Evolutionary conservation across 2,797 vertebrate species (phyloP), one percentile per base, ranked within the genome.

Genomic region (Neosalanx taihuensis): DNA sequence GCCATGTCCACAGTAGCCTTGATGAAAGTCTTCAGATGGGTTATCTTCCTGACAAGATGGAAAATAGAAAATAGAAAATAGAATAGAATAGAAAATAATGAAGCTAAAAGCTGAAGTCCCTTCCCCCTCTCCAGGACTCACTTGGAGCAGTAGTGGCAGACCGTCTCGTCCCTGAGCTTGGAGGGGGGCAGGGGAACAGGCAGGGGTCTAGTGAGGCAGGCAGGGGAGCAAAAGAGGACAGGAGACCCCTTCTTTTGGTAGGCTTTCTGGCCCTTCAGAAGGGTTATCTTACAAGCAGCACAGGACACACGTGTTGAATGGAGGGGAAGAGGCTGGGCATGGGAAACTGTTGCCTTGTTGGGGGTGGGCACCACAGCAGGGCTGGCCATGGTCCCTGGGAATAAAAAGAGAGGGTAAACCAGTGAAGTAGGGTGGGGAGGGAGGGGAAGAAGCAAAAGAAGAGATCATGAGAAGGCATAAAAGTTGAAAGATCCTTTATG

Each of bases 191-290:
- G 1, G 79, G 76, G 0, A 85, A 72, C 0, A 75, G 82, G 0
- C 76, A 53, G 15, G 53, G 57, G 31, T 20, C 53, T 17, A 3
- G 87, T 95, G 90, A 99, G 97, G 92, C 98, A 99, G 90, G 88
- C 63, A 65, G 97, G 96, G 80, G 97, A 98, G 90, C 98, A 99
- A 94, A 95, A 99, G 67, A 99, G 96, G 51, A 95, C 94, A 2
- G 95, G 88, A 6, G 93, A 97, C 74, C 98, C 97, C 88, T 97
- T 99, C 84, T 95, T 95, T 91, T 99, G 97, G 89, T 95, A 99
- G 0, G 98, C 98, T 0, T 97, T 99, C 90, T 99, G 97, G 30
- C 98, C 97, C 84, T 96, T 99, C 77, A 95, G 88, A 79, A 99
- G 93, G 80, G 88, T 86, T 92, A 96, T 97, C 89, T 94, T 97